Evolutionary conservation across 1,140 invertebrate species (phyloP).

Genomic region (Augochlora pura): DNA sequence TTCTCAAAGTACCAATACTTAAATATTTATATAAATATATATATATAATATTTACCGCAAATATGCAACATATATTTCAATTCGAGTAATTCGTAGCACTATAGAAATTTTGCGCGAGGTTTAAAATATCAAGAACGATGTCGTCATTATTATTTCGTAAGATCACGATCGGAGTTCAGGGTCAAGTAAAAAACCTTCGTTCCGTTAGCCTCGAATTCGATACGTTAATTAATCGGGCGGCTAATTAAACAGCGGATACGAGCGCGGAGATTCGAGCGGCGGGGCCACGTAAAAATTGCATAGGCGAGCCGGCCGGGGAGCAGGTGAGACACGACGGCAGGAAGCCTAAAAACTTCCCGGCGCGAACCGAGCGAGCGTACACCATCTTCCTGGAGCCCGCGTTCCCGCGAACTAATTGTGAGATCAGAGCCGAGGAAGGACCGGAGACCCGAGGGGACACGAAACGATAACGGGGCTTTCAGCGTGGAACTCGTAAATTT

Average conservation of each 20-base stretch:
- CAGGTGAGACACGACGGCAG: neutral
- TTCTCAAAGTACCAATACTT: too few relatives aligned
- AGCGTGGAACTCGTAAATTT: slow-evolving; percentile 64
- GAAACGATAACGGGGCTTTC: slow-evolving; percentile 53
- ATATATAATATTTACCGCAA: too few relatives aligned
- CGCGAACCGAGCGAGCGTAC: neutral
- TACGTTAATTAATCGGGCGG: neutral
- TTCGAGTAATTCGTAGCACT: too few relatives aligned
- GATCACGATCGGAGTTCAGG: too few relatives aligned
- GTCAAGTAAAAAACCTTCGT: too few relatives aligned
- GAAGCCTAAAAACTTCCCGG: neutral
- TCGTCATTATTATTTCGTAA: too few relatives aligned
- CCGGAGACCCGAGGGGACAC: slow-evolving; percentile 18
- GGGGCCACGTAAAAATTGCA: neutral
- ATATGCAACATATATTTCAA: too few relatives aligned
- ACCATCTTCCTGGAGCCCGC: neutral
- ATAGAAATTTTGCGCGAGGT: too few relatives aligned
- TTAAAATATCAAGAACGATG: too few relatives aligned
- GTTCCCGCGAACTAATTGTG: slow-evolving; percentile 59
- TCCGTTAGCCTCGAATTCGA: neutral
- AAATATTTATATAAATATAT: too few relatives aligned
- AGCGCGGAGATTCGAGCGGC: neutral
- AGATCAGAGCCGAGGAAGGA: slow-evolving; percentile 43
- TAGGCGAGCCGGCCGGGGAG: neutral
- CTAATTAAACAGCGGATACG: neutral